Base-by-base conservation (phyloP, 2,113 vertebrate species). In the Ursus arctos region DNA sequence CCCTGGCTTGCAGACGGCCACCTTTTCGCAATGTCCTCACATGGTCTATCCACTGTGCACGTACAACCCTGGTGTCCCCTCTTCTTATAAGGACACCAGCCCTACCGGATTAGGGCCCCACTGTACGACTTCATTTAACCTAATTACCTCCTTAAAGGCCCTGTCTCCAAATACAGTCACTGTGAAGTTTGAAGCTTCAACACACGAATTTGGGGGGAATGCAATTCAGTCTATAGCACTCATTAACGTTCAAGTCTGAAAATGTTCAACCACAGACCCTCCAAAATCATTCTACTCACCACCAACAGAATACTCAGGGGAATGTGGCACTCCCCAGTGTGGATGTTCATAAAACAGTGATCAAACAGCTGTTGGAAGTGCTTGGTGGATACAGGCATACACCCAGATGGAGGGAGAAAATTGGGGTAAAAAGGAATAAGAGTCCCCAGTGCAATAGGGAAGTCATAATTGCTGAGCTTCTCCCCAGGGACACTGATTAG, bases 251-350 rank as follows among this genome's bases (percentile, higher is more conserved):
- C 61, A 47, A 36, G 36, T 63, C 83, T 77, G 67, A 21, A 19
- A 79, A 79, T 0, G 3, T 12, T 82, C 51, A 63, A 13, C 55
- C 55, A 0, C 1, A 7, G 10, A 24, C 72, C 47, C 12, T 18
- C 69, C 28, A 28, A 69, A 82, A 31, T 59, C 43, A 43, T 19
- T 47, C 49, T 82, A 47, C 47, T 33, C 16, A 24, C 18, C 49
- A 22, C 16, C 40, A 4, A n/a, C 18, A 3, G 69, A 40, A 43
- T 8, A 8, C 59, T 16, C 10, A 7, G 28, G 77, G 63, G 40
- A 61, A 59, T 3, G 0, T 4, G 14, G 86, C 1, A 0, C 53
- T 63, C 4, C 12, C 49, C 65, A n/a, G 0, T 1, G 13, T 7
- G 18, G 51, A n/a, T 1, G 0, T 26, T 40, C 33, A 6, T 21